These are phyloP conservation scores for Trichechus manatus DNA, from an alignment of 2,113 vertebrate genomes.

Conservation along the genomic window DNA sequence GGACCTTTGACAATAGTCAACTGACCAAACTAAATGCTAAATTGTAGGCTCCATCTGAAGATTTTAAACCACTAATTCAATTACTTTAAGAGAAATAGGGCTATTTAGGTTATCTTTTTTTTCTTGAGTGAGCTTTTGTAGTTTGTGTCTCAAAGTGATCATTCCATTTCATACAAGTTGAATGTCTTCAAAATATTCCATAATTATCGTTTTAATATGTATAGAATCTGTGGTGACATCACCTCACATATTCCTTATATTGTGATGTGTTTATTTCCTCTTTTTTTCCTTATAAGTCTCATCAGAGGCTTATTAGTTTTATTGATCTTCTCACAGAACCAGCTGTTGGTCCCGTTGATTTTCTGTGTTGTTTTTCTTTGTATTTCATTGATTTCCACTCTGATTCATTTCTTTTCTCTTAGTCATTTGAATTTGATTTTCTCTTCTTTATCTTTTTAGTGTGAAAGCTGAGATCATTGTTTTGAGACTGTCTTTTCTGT, in stretches of 20 bases:
- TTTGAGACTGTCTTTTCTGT: not conserved
- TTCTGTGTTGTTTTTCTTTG: not conserved
- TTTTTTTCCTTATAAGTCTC: not conserved
- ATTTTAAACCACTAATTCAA: not conserved
- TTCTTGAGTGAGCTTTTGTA: not conserved
- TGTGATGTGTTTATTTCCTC: not conserved
- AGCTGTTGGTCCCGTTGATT: not conserved
- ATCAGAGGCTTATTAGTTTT: not conserved
- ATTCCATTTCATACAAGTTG: not conserved
- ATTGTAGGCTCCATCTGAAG: not conserved
- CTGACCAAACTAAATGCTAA: not conserved
- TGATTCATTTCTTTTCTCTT: not conserved
- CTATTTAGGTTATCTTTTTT: not conserved
- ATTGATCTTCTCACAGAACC: not conserved
- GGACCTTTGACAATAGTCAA: not conserved
- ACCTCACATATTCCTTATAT: not conserved
- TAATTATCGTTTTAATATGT: not conserved
- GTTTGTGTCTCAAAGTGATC: not conserved
- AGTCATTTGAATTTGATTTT: not conserved
- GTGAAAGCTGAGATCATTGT: conserved; percentile 13
- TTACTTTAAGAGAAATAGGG: not conserved
- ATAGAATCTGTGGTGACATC: not conserved
- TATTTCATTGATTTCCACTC: not conserved
- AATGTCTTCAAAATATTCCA: not conserved
- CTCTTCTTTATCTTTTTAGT: not conserved